These are phyloP conservation scores for Polypedilum pembai DNA, from an alignment of 1,140 invertebrate genomes.

Conservation along the genomic window DNA sequence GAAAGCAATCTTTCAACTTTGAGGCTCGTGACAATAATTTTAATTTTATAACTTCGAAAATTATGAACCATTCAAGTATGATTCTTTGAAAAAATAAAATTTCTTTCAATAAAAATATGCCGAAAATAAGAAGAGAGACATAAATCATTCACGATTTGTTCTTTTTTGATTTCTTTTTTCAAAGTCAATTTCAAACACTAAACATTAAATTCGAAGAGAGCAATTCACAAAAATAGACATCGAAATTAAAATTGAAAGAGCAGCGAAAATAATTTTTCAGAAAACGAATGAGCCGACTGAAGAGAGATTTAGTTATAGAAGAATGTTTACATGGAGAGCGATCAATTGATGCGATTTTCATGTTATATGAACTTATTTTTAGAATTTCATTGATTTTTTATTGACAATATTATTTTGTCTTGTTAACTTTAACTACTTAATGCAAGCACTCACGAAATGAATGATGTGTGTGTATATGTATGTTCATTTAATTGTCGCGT, in stretches of 20 bases:
- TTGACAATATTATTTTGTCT: background rate
- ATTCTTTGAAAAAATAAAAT: background rate
- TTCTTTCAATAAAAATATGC: background rate
- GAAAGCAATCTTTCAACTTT: too few relatives aligned
- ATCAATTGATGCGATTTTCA: background rate
- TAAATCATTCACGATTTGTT: background rate
- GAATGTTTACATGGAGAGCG: background rate
- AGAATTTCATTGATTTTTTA: background rate
- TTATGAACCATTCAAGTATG: too few relatives aligned
- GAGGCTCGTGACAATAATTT: slow-evolving; percentile 16
- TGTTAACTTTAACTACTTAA: background rate
- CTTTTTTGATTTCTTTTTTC: too few relatives aligned
- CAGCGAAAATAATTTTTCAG: too few relatives aligned
- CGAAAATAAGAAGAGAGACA: background rate
- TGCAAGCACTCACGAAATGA: background rate
- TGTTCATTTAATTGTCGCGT: background rate
- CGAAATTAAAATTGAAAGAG: too few relatives aligned
- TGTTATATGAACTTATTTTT: background rate
- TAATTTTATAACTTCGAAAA: background rate
- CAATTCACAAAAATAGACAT: too few relatives aligned
- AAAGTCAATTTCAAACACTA: background rate
- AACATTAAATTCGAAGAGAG: background rate
- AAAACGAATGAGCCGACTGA: too few relatives aligned
- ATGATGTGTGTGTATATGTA: too few relatives aligned
- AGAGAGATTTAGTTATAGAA: too few relatives aligned